phyloP scores from a whole-genome alignment of 53 echinoderm and acorn worm genomes.

The Apostichopus leukothele region DNA sequence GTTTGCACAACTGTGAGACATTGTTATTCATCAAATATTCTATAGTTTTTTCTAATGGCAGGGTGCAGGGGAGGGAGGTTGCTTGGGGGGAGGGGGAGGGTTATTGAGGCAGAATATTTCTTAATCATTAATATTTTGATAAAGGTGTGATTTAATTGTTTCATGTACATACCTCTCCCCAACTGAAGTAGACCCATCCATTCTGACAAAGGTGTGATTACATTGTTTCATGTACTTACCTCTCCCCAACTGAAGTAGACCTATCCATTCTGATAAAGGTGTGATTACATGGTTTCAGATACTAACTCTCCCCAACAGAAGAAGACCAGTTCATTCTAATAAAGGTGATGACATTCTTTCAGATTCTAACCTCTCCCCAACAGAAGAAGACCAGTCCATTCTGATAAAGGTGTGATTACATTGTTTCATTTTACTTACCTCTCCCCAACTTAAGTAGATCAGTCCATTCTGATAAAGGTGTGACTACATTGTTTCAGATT shows the following conservation, averaged over 20 bases:
- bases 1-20: too few species aligned
- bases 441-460: conserved; percentile 70
- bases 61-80: too few species aligned
- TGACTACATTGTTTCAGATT: too few species aligned
- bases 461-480: conserved; percentile 55
- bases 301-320: too few species aligned
- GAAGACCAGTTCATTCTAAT: conserved; percentile 22
- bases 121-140: too few species aligned
- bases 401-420: conserved; percentile 69
- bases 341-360: conserved; percentile 5
- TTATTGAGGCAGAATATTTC: too few species aligned
- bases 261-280: conserved; percentile 81
- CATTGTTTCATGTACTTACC: conserved; percentile 48
- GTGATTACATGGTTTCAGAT: conserved; percentile 62
- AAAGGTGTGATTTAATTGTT: too few species aligned
- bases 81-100: too few species aligned
- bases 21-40: too few species aligned
- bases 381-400: conserved; percentile 86
- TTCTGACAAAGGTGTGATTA: too few species aligned
- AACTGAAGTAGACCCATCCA: conserved; percentile 88
- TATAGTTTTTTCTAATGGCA: too few species aligned
- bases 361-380: conserved; percentile 72
- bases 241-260: conserved; percentile 74
- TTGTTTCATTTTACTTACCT: not conserved
- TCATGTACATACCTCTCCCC: conserved; percentile 65